Evolutionary conservation across 2,113 vertebrate species (phyloP).

Genomic region (Ophthalmolycus amberensis): DNA sequence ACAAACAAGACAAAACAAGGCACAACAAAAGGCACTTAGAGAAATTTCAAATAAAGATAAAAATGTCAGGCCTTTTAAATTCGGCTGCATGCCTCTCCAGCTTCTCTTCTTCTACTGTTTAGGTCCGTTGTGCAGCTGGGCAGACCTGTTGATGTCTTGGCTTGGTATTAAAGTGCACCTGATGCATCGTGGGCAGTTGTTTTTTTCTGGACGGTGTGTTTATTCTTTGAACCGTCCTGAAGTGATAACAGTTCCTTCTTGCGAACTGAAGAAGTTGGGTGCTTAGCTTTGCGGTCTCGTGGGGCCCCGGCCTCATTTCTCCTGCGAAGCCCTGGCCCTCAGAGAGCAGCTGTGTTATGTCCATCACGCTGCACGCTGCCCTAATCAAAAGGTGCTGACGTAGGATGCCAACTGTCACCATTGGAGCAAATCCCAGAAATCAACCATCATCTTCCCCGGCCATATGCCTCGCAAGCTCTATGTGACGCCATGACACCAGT

Average conservation of each 20-base stretch:
- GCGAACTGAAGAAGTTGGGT: slow-evolving; percentile 15
- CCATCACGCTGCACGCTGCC: slow-evolving; percentile 56
- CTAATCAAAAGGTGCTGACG: slow-evolving; percentile 79
- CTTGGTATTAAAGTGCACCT: slow-evolving; percentile 61
- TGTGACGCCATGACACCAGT: slow-evolving; percentile 65
- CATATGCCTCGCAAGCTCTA: slow-evolving; percentile 61
- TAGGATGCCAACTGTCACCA: slow-evolving; percentile 77
- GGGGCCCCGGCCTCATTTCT: slow-evolving; percentile 49
- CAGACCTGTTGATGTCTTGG: slow-evolving; percentile 61
- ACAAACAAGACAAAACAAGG: no score
- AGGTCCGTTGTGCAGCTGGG: slow-evolving; percentile 52
- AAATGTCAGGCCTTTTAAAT: slow-evolving; percentile 33
- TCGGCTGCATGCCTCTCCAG: slow-evolving; percentile 5
- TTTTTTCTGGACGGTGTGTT: slow-evolving; percentile 39
- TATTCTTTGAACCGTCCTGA: slow-evolving; percentile 42
- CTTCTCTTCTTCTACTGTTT: slow-evolving; percentile 36
- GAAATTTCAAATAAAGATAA: no score
- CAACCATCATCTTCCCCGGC: slow-evolving; percentile 65
- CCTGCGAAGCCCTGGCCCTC: slow-evolving; percentile 21
- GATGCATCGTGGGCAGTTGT: slow-evolving; percentile 43
- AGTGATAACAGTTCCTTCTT: slow-evolving; percentile 32
- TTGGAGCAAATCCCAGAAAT: slow-evolving; percentile 81
- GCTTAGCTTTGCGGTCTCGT: slow-evolving; percentile 19
- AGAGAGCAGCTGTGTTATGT: slow-evolving; percentile 31
- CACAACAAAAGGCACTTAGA: no score